phyloP scores from a whole-genome alignment of 2,888 invertebrate species.

The Drosophila rellima region DNA sequence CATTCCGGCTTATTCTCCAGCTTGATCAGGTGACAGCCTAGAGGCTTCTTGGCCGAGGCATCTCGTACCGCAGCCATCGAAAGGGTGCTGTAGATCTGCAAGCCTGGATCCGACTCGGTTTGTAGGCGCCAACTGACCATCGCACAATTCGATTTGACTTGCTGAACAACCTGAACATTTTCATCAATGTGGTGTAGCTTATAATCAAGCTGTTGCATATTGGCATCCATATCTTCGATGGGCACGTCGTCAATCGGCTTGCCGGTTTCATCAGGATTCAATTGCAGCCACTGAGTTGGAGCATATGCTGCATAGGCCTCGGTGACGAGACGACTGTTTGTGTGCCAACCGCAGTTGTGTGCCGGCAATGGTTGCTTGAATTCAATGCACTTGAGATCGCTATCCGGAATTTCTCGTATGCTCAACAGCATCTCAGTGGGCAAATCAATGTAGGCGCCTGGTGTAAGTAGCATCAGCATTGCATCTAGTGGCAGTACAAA shows the following conservation, averaged over 20 bases:
- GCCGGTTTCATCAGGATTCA: background rate
- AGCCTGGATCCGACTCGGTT: background rate
- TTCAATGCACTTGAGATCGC: slow-evolving; percentile 51
- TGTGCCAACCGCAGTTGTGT: slow-evolving; percentile 79
- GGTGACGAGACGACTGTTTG: slow-evolving; percentile 63
- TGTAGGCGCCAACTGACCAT: slow-evolving; percentile 69
- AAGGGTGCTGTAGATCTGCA: slow-evolving; percentile 62
- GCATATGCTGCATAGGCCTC: slow-evolving; percentile 54
- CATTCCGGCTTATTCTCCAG: slow-evolving; percentile 82
- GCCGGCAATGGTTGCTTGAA: slow-evolving; percentile 80
- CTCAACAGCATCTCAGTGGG: slow-evolving; percentile 75
- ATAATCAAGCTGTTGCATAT: slow-evolving; percentile 27
- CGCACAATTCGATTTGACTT: slow-evolving; percentile 39
- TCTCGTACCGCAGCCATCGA: slow-evolving; percentile 54
- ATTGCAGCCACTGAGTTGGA: slow-evolving; percentile 50
- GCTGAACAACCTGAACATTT: background rate
- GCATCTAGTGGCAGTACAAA: slow-evolving; percentile 72
- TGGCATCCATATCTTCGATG: background rate
- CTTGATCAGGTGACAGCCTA: slow-evolving; percentile 73
- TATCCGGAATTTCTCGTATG: slow-evolving; percentile 31
- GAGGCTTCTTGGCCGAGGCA: slow-evolving; percentile 10
- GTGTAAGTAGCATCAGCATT: slow-evolving; percentile 71
- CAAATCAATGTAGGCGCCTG: slow-evolving; percentile 75
- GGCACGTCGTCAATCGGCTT: background rate
- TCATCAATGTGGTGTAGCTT: slow-evolving; percentile 34